Evolutionary conservation across 2,797 vertebrate species (phyloP).

Genomic region (Florisuga fusca): DNA sequence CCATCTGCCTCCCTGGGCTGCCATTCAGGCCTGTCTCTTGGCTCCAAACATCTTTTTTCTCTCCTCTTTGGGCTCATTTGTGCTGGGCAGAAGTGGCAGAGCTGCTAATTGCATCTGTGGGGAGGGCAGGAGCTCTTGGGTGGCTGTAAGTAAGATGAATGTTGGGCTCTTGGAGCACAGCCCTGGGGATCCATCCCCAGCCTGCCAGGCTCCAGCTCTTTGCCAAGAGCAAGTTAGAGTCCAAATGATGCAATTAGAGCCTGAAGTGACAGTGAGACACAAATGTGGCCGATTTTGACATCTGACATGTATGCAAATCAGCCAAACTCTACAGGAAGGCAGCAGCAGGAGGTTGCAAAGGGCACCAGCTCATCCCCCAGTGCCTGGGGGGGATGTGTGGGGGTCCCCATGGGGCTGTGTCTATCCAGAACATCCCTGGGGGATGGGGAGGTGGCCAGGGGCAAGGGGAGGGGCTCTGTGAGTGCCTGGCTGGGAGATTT

Average conservation of each 20-base stretch:
- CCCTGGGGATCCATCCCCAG: accelerated
- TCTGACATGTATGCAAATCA: constrained; percentile 9
- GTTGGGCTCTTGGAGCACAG: background rate
- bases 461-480: accelerated
- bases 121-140: background rate
- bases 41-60: background rate
- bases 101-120: background rate
- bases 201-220: background rate
- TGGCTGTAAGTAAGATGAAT: background rate
- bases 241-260: background rate
- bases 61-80: background rate
- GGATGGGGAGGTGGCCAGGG: accelerated
- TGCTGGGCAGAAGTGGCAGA: background rate
- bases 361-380: background rate
- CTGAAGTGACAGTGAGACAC: constrained; percentile 17
- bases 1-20: background rate
- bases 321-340: background rate
- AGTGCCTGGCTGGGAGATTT: background rate
- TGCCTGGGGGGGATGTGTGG: accelerated
- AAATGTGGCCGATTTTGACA: background rate
- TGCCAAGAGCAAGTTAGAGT: background rate
- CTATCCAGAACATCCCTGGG: accelerated
- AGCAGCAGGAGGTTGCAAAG: constrained; percentile 13
- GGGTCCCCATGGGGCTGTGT: accelerated
- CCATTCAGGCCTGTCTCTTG: background rate